Evolutionary conservation across 1,140 invertebrate species (phyloP).

Genomic region (Microvelia longipes): DNA sequence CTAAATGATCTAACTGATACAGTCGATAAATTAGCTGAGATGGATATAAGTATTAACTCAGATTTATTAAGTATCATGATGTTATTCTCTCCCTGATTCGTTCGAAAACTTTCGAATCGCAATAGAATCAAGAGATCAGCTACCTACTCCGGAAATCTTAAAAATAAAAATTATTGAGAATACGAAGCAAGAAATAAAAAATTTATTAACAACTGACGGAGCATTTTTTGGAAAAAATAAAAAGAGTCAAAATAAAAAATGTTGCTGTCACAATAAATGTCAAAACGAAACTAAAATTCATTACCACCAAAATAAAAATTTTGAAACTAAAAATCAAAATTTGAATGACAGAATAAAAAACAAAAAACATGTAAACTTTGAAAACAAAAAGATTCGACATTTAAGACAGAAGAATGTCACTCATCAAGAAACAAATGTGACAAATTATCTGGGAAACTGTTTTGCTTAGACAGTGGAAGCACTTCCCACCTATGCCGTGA

Average conservation of each 20-base stretch:
- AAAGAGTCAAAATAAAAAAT: not conserved
- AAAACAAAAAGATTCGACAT: not conserved
- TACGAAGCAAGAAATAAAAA: not conserved
- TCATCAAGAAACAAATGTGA: not conserved
- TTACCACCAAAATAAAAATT: not conserved
- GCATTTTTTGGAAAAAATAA: not conserved
- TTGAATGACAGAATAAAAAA: not conserved
- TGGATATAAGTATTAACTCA: constrained; percentile 20
- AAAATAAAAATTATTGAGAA: constrained; percentile 25
- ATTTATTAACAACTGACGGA: not conserved
- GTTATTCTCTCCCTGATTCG: not conserved
- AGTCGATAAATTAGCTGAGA: constrained; percentile 20
- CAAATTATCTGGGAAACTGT: not conserved
- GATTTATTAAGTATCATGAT: constrained; percentile 12
- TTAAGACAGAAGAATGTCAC: not conserved
- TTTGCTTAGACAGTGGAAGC: constrained; percentile 29
- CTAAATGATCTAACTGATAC: constrained; percentile 20
- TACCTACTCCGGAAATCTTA: constrained; percentile 21
- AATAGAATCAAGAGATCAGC: constrained; percentile 15
- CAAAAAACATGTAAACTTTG: not conserved
- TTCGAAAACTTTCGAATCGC: not conserved
- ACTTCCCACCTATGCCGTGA: constrained; percentile 2
- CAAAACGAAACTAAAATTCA: not conserved
- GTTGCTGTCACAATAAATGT: not conserved
- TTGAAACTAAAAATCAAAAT: not conserved